These are phyloP conservation scores for Drosophila hamatofila DNA, from an alignment of 2,888 invertebrate species.

Conservation along the genomic window DNA sequence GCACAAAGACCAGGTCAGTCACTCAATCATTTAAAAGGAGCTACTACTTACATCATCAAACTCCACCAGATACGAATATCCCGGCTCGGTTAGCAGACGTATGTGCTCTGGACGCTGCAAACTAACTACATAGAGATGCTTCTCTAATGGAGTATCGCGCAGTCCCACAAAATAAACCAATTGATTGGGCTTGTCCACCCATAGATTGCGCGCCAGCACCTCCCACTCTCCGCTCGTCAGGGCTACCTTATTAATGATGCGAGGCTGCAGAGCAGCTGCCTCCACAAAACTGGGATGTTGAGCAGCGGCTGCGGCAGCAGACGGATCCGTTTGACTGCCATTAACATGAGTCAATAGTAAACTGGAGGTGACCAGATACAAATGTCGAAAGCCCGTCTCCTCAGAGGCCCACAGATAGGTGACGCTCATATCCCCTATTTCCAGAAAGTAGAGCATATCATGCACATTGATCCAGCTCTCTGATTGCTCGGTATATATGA, in stretches of 20 bases:
- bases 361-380: conserved; percentile 91
- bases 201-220: conserved; percentile 93
- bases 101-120: conserved; percentile 90
- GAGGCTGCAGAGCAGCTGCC: conserved; percentile 86
- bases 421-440: conserved; percentile 85
- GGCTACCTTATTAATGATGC: conserved; percentile 89
- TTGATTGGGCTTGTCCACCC: conserved; percentile 92
- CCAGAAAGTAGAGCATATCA: conserved; percentile 94
- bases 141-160: conserved; percentile 95
- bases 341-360: conserved; percentile 84
- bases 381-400: conserved; percentile 94
- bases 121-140: conserved; percentile 95
- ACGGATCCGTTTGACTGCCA: conserved; percentile 84
- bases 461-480: conserved; percentile 98
- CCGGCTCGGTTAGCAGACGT: conserved; percentile 91
- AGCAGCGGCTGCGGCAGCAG: conserved; percentile 53
- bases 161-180: conserved; percentile 96
- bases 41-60: conserved; percentile 89
- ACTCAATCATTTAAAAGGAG: background rate
- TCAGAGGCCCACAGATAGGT: conserved; percentile 97
- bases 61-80: conserved; percentile 93
- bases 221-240: conserved; percentile 98
- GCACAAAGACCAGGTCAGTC: background rate
- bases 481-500: conserved; percentile 86
- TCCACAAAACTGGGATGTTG: conserved; percentile 76